Base-by-base conservation (phyloP, 2,797 vertebrate species). In the Triplophysa yarkandensis region DNA sequence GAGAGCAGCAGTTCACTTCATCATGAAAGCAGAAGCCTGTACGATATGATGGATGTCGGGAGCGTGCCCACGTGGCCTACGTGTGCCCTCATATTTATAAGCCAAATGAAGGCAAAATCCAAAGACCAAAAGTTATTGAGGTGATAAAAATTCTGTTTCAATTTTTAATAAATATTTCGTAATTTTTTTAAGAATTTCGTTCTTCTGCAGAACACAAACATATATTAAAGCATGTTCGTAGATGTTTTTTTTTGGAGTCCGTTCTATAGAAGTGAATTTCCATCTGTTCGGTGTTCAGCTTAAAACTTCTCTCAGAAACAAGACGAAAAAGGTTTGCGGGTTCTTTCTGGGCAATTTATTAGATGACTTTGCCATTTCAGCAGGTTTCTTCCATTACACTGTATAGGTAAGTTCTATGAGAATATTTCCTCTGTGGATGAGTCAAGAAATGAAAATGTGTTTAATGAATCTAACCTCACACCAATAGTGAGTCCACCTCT, bases 371-470 rank as follows among this genome's bases (percentile, higher is more conserved):
- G 60, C 23, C 46, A 64, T 73, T 73, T 54, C 2, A 11, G 17
- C 34, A 46, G 32, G 21, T 52, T 52, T 28, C 19, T 10, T 54
- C 13, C 46, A 41, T 34, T 21, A 13, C 60, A 52, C 30, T 43
- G 2, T 23, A 28, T 4, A 9, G n/a, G 21, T 50, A 21, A 50
- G 52, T 55, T 55, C 23, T 27, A 64, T 52, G 44, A 21, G 11
- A 58, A 44, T 28, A 70, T 78, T 79, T 78, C 64, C 75, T 69
- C 41, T 77, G 39, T 73, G 77, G 83, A 82, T 71, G 82, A 5
- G 62, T 23, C 48, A 10, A 23, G 2, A 23, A 6, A 50, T 50
- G 19, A 50, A 68, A 61, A 62, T 67, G n/a, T 17, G 62, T 63
- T 54, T 16, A 43, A 63, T 43, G 5, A 71, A 43, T n/a, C 44